Evolutionary conservation across 2,888 invertebrate species (phyloP), one percentile per base, ranked within the genome.

Genomic region (Epirrita christyi): DNA sequence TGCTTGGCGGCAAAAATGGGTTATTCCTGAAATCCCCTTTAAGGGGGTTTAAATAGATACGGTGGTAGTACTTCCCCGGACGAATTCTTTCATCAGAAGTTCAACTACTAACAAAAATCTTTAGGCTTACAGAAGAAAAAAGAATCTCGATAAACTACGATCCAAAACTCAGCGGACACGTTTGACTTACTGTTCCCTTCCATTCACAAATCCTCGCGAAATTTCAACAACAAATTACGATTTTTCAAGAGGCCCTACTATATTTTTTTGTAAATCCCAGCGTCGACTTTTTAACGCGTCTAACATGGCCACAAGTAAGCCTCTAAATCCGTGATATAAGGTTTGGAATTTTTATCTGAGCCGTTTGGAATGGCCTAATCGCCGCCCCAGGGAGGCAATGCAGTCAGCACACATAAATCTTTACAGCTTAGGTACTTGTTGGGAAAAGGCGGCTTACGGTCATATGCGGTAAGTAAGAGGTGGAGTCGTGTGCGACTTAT

Each of bases 251-350:
- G 61, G 57, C 60, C 59, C 55, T 55, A 49, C 63, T 62, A 65
- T 67, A 67, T 67, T 57, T 63, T n/a, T 37, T 38, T 52, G 37
- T 37, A 61, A 65, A 67, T 55, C 63, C 67, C 54, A 27, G 55
- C 48, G 63, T 57, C 47, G 65, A 65, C 53, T 65, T 67, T 67
- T 63, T 64, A 64, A 61, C 63, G 59, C 63, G 43, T 58, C 61
- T 62, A 53, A 60, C 60, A 61, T 60, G 69, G 63, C 68, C 55
- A 55, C 47, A 55, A 46, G 44, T 71, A 68, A 76, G 69, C 72
- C 63, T 47, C 68, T 76, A 76, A 76, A 73, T 63, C 80, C 71
- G 58, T 76, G 79, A 79, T 78, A 76, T 76, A 77, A 76, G 75
- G 78, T 66, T 55, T 61, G 70, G 68, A 72, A 68, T 73, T 71